Conservation (phyloP, 92 coral and sea anemone species). For the Phenganax stokvisi region DNA sequence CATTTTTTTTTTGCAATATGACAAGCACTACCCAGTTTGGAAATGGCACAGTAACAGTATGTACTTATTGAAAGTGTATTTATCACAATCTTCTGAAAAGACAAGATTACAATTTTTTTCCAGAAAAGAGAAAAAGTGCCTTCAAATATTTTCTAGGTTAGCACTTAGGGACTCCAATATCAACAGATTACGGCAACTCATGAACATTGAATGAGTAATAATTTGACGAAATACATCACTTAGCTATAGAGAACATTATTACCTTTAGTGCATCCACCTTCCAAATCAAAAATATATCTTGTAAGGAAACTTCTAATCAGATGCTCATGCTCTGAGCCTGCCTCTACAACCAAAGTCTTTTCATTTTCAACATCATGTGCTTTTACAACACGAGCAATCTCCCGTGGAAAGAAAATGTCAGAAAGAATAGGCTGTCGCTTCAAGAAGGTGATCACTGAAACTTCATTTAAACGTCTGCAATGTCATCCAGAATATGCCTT, state of each 20-base stretch:
- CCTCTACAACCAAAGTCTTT: slow-evolving; percentile 12
- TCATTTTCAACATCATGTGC: slow-evolving; percentile 10
- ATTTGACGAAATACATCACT: slow-evolving; percentile 5
- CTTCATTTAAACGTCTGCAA: slow-evolving; percentile 1
- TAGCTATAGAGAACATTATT: not conserved
- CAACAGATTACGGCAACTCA: not conserved
- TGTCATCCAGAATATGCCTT: slow-evolving; percentile 13
- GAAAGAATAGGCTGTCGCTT: slow-evolving; percentile 8
- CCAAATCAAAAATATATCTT: slow-evolving; percentile 9
- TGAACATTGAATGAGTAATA: not conserved
- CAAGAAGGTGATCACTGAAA: slow-evolving; percentile 9
- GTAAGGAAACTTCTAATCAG: slow-evolving; percentile 11
- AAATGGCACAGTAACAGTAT: not conserved
- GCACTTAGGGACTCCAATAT: not conserved
- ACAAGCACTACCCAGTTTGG: not conserved
- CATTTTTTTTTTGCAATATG: not conserved
- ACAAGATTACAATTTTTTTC: not conserved
- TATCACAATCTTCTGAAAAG: too few species aligned
- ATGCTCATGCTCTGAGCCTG: slow-evolving; percentile 9
- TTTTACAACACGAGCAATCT: slow-evolving; percentile 12
- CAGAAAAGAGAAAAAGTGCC: not conserved
- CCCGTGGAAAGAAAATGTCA: slow-evolving; percentile 4
- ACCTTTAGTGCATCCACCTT: slow-evolving; percentile 10
- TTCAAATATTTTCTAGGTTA: not conserved
- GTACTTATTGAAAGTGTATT: too few species aligned